Evolutionary conservation across 2,113 vertebrate genomes (phyloP).

Genomic region (Rousettus leschenaultii): DNA sequence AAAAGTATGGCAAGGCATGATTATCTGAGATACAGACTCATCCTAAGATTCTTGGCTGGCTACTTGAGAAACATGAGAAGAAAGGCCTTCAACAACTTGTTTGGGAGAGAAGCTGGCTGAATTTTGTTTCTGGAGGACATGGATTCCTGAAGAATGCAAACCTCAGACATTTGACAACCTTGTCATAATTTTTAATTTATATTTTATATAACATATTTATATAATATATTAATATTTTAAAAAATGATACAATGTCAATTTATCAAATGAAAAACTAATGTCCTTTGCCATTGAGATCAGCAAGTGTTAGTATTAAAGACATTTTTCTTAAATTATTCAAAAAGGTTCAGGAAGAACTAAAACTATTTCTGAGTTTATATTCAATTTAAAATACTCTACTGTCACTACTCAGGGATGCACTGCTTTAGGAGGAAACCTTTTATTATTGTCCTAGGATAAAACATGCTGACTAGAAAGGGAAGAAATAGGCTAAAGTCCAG

Average conservation of each 20-base stretch:
- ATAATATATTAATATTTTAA: neutral
- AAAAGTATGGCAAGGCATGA: neutral
- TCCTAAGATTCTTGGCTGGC: neutral
- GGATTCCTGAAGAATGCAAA: neutral
- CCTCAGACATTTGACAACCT: neutral
- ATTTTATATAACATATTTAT: neutral
- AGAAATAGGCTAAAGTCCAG: neutral
- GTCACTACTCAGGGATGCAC: neutral
- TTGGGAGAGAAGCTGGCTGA: neutral
- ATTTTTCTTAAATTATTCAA: neutral
- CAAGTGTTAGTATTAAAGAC: neutral
- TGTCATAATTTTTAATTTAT: neutral
- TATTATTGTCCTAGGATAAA: neutral
- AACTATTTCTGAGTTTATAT: neutral
- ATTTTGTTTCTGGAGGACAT: neutral
- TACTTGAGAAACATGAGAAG: neutral
- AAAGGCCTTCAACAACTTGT: neutral
- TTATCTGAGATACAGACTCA: neutral
- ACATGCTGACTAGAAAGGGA: neutral
- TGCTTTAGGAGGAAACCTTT: neutral
- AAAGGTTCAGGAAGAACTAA: slow-evolving; percentile 30
- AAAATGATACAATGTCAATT: neutral
- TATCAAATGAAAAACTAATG: neutral
- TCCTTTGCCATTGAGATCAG: neutral
- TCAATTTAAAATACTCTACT: neutral